These are phyloP conservation scores for Nematopogon swammerdamellus DNA, from an alignment of 2,888 invertebrate species.

Conservation along the genomic window DNA sequence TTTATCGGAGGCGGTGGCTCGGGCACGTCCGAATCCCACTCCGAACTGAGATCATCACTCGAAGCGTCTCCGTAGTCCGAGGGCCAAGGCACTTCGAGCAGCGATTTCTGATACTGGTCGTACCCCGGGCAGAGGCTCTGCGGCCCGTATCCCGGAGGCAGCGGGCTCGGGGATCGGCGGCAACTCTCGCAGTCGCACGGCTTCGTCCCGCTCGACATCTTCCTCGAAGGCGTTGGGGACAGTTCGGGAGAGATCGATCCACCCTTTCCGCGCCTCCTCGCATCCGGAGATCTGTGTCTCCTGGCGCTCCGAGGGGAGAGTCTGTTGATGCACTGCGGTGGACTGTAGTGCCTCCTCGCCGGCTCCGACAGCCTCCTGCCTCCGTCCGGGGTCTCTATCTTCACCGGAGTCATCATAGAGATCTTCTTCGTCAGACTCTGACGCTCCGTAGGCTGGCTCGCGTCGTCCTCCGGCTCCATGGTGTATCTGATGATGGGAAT, in stretches of 20 bases:
- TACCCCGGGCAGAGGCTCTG: conserved; percentile 62
- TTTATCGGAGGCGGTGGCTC: conserved; percentile 48
- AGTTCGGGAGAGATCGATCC: conserved; percentile 23
- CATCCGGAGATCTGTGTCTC: conserved; percentile 26
- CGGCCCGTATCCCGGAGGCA: conserved; percentile 43
- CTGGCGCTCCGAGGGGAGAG: conserved; percentile 44
- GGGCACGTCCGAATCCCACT: conserved; percentile 85
- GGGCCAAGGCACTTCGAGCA: conserved; percentile 72
- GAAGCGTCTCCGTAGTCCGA: conserved; percentile 87
- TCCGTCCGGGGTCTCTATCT: conserved; percentile 42
- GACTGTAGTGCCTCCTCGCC: conserved; percentile 34
- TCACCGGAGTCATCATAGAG: conserved; percentile 41
- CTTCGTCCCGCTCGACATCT: conserved; percentile 25
- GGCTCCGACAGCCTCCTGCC: conserved; percentile 41
- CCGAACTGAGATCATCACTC: conserved; percentile 87
- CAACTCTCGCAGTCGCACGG: conserved; percentile 49
- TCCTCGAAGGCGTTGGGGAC: conserved; percentile 22
- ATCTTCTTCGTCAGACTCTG: conserved; percentile 40
- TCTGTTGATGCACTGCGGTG: conserved; percentile 45
- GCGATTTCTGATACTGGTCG: conserved; percentile 74
- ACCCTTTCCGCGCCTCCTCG: conserved; percentile 31
- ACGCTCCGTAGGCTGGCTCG: conserved; percentile 23
- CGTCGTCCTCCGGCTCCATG: conserved; percentile 42
- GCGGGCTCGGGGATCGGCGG: conserved; percentile 48
- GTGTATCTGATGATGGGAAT: conserved; percentile 48